Evolutionary conservation across 2,888 invertebrate species (phyloP), one percentile per base, ranked within the genome.

Genomic region (Trissolcus brochymenae): DNA sequence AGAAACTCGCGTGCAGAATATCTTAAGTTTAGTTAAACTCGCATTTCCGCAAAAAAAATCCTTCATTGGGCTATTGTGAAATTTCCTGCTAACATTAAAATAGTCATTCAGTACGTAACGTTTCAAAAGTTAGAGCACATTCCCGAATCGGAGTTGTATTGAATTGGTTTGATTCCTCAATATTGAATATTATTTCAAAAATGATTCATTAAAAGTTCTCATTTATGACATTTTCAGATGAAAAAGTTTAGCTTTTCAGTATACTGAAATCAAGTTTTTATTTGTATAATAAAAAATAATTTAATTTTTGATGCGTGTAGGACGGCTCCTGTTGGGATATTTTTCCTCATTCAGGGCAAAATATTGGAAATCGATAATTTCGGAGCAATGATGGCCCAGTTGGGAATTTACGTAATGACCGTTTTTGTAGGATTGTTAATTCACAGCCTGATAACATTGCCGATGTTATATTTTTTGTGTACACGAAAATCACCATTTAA

Each of bases 391-490:
- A 92, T 97, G 46, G 95, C 95, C 19, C 94, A 96, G 77, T 91
- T 99, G 61, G 98, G 98, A 17, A 90, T 95, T 90, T 98, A 98
- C 90, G 96, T 98, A 86, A 90, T 94, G 85, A 98, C 98, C 0
- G 98, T 99, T 2, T 91, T 98, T 81, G 88, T 94, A 21, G 99
- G 98, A 0, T 91, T 99, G 59, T 92, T 95, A 84, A 91, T 98
- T 62, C 99, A 99, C 86, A 98, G 98, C 4, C 94, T 98, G 84
- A 93, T 98, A 25, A 94, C 97, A 0, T 92, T 99, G 74, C 97
- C 98, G 2, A 87, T 95, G 7, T 91, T 99, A 62, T 98, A 95
- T 90, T 94, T 96, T 81, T 86, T 96, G 81, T 93, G 94, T 50
- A 95, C 95, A 0, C 92, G 95, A 83, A 94, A 93, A 81, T 91